These are phyloP conservation scores for Ciconia stormi DNA, from an alignment of 2,113 vertebrate species.

Conservation along the genomic window DNA sequence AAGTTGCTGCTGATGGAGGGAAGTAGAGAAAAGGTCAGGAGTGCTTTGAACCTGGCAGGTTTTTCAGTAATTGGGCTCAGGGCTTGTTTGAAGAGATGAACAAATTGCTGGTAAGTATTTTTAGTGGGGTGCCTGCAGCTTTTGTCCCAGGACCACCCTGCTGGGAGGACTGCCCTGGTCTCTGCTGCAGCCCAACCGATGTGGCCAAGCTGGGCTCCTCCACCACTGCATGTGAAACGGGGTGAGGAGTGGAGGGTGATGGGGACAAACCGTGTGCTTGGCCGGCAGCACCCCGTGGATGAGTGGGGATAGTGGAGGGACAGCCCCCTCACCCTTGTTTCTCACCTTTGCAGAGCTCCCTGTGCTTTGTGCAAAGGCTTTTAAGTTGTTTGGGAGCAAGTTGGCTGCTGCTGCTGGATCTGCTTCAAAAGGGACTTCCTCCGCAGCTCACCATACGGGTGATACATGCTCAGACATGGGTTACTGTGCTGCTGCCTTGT, in stretches of 20 bases:
- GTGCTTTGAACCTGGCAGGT: background rate
- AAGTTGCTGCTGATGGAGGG: background rate
- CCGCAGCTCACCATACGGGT: rapidly evolving
- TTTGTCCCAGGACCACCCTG: background rate
- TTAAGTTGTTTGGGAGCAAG: background rate
- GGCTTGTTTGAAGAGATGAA: background rate
- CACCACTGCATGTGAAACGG: rapidly evolving
- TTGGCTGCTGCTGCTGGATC: background rate
- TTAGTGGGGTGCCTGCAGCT: background rate
- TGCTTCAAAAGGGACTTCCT: background rate
- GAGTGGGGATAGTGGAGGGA: rapidly evolving
- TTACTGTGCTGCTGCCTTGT: background rate
- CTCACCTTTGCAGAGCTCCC: background rate
- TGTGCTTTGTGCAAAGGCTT: background rate
- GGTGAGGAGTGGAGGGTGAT: rapidly evolving
- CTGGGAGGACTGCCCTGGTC: background rate
- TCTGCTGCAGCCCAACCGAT: rapidly evolving
- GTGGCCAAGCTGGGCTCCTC: background rate
- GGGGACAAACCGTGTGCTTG: rapidly evolving
- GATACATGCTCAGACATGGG: rapidly evolving
- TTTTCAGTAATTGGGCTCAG: background rate
- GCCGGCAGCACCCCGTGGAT: rapidly evolving
- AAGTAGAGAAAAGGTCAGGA: background rate
- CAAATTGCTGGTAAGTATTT: background rate
- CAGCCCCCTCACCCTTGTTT: background rate